Conservation (phyloP, 2,888 invertebrate species). For the Caenorhabditis sp. region DNA sequence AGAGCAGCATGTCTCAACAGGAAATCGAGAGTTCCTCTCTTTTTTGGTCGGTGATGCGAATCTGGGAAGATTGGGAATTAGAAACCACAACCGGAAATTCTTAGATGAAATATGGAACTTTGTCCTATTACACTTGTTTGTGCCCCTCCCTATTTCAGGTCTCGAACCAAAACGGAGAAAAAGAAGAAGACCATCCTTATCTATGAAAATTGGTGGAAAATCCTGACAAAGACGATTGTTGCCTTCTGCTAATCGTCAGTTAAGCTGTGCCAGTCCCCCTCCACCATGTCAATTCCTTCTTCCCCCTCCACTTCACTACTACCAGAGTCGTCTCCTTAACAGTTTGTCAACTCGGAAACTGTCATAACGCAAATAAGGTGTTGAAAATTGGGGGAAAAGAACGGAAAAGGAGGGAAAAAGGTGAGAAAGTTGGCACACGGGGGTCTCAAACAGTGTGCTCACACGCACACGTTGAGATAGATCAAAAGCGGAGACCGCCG, state of each 20-base stretch:
- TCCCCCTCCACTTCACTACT: slow-evolving; percentile 28
- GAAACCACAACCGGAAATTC: slow-evolving; percentile 25
- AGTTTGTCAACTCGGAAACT: slow-evolving; percentile 61
- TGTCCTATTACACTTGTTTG: slow-evolving; percentile 11
- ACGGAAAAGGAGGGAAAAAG: slow-evolving; percentile 19
- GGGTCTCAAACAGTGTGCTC: slow-evolving; percentile 62
- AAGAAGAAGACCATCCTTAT: slow-evolving; percentile 24
- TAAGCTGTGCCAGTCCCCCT: slow-evolving; percentile 51
- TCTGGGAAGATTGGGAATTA: slow-evolving; percentile 3
- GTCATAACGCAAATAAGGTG: slow-evolving; percentile 61
- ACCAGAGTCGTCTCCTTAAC: slow-evolving; percentile 53
- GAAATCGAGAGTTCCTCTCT: slow-evolving; percentile 38
- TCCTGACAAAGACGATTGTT: slow-evolving; percentile 45
- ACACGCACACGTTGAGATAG: slow-evolving; percentile 48
- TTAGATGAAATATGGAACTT: slow-evolving; percentile 8
- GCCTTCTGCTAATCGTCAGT: slow-evolving; percentile 43
- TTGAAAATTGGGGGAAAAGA: slow-evolving; percentile 39
- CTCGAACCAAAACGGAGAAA: slow-evolving; percentile 13
- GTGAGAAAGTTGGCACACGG: slow-evolving; percentile 49
- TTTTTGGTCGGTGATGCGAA: slow-evolving; percentile 35
- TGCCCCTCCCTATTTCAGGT: slow-evolving; percentile 32
- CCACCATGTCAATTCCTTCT: background rate
- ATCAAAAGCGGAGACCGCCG: slow-evolving; percentile 57
- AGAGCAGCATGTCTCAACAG: slow-evolving; percentile 5
- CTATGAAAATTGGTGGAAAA: slow-evolving; percentile 21